Conservation (phyloP, 2,113 vertebrate genomes). For the Indri indri region DNA sequence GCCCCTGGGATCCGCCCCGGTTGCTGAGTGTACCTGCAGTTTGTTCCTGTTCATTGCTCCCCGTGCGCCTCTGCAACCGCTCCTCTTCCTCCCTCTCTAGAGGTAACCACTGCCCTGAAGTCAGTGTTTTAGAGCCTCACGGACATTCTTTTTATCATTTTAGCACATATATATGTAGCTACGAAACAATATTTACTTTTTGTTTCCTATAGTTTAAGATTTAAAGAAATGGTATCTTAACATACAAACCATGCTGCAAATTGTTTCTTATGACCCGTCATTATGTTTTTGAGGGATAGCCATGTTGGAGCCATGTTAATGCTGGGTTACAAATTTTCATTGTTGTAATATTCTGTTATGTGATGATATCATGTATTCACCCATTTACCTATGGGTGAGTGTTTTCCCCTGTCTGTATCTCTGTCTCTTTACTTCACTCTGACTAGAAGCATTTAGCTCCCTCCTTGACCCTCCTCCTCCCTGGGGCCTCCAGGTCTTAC, state of each 20-base stretch:
- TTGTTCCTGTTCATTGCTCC: neutral
- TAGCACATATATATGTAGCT: neutral
- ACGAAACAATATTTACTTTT: neutral
- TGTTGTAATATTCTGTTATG: neutral
- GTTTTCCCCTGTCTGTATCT: accelerated
- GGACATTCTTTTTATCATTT: neutral
- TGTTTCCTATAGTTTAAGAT: neutral
- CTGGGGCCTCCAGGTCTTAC: neutral
- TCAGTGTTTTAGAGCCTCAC: neutral
- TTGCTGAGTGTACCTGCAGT: too few relatives aligned
- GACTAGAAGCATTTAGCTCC: neutral
- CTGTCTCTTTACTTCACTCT: neutral
- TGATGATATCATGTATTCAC: neutral
- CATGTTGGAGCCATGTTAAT: neutral
- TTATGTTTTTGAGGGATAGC: neutral
- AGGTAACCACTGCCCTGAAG: neutral
- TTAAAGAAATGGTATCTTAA: neutral
- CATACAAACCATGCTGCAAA: neutral
- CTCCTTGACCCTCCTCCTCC: neutral
- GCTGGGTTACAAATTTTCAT: neutral
- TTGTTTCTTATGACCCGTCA: neutral
- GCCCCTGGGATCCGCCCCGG: neutral
- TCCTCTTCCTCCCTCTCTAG: neutral
- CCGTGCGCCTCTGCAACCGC: accelerated
- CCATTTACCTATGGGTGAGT: neutral